Base-by-base conservation (phyloP, 2,888 invertebrate species). In the Metallyticus violacea region DNA sequence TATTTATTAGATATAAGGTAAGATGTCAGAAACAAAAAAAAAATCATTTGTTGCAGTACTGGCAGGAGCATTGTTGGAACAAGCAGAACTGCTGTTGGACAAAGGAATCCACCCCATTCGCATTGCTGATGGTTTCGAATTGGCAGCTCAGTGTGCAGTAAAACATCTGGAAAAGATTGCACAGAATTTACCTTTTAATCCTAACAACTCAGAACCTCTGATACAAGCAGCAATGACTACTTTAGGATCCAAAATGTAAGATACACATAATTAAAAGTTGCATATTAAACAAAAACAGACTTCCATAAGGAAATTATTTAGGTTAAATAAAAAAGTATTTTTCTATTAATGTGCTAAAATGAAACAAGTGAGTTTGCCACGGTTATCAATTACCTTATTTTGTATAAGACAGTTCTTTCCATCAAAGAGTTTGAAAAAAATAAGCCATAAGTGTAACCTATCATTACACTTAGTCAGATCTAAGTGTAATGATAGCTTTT, bases 81-180 rank as follows among this genome's bases (percentile, higher is more conserved):
- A 99, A 91, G 99, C 99, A 0, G 97, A 98, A 89, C 93, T 94
- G 88, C 92, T 99, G 15, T 92, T 99, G 5, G 99, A 99, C 93
- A 96, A 97, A 90, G 99, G 99, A 79, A 99, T 99, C 91, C 99
- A 99, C 92, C 99, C 99, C 0, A 99, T 99, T 90, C 96, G 99
- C 89, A 98, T 99, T 89, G 99, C 99, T 6, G 99, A 99, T 92
- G 99, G 99, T 81, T 99, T 97, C 91, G 99, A 99, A 92, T 93
- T 99, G 92, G 99, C 99, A 0, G 98, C 99, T 0, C 96, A 97
- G 89, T 94, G 95, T 86, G 98, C 99, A 0, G 94, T 97, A 0
- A 94, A 95, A 77, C 97, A 98, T 91, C 93, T 99, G 88, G 98
- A 99, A 88, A 93, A 94, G 83, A 97, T 99, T 90, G 96, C 98